Percentiles rank a stretch among this genome's conserved stretches.
Conservation (phyloP, 1,140 invertebrate species). For the Anastrepha obliqua region DNA sequence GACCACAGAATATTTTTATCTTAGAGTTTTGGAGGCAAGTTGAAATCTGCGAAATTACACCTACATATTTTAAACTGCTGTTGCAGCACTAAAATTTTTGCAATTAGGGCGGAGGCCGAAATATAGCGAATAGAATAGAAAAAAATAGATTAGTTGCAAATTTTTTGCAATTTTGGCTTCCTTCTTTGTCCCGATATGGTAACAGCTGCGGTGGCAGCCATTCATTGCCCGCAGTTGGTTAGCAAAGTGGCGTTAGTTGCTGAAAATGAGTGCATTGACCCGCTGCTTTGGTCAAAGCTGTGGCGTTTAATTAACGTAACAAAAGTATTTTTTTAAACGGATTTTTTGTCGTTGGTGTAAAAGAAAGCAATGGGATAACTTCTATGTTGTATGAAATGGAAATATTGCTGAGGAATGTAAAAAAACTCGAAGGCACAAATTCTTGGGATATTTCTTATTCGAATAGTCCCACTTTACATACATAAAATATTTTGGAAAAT, state of each 20-base stretch:
- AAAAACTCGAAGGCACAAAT: no score
- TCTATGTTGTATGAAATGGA: no score
- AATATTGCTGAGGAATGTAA: no score
- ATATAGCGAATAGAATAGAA: background rate
- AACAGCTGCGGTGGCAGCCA: background rate
- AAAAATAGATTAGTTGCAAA: background rate
- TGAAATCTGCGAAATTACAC: background rate
- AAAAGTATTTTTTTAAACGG: background rate
- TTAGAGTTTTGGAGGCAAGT: no score
- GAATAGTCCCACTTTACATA: no score
- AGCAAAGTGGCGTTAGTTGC: background rate
- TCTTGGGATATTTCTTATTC: no score
- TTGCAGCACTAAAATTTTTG: background rate
- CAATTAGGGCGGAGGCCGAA: background rate
- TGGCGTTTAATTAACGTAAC: conserved; percentile 3
- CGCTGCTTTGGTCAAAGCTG: background rate
- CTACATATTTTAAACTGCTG: background rate
- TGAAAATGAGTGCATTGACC: conserved; percentile 28
- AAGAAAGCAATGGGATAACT: no score
- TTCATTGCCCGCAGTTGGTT: no score
- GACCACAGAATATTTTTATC: no score
- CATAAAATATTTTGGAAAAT: no score
- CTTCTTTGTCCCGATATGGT: background rate
- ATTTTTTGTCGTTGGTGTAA: background rate
- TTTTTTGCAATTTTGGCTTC: background rate